Base-by-base conservation (phyloP, 2,888 invertebrate species). In the Cheilosia impressa region DNA sequence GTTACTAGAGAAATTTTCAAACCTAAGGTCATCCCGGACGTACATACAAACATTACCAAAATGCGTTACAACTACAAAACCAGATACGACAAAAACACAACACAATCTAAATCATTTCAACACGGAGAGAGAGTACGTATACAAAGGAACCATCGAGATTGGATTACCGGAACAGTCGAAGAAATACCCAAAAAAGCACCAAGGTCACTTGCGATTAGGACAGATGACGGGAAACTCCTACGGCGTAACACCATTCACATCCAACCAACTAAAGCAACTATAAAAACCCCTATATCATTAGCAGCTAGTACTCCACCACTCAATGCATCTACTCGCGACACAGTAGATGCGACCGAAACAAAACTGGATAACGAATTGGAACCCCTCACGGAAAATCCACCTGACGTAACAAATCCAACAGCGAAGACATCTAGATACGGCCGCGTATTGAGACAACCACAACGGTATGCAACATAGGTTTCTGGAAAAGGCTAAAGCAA, bases 191-290 rank as follows among this genome's bases (percentile, higher is more conserved):
- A 65, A 66, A 52, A 62, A 50, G 50, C 47, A 41, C 76, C 71
- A 43, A 71, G 75, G 17, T 87, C 82, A 57, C 50, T 87, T 17
- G 22, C 47, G 10, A 22, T 87, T 19, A 58, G 71, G 60, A 72
- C 75, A 38, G 72, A 87, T 34, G 66, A 87, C 17, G 65, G 73
- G 55, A 87, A 75, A 69, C 53, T 75, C 4, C 27, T 82, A 47
- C 66, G 79, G 52, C 65, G 79, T 45, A 82, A 82, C 53, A 82
- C 82, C n/a, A 62, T 82, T 72, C 76, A 79, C 68, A 53, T 87
- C 31, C 72, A 87, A 38, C 57, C 57, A 45, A 72, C 82, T 31
- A 82, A 79, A 82, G 58, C 75, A 52, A 41, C 47, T 9, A 75
- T 68, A 22, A 38, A 4, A 38, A 52, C 76, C 53, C 62, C 38